Conservation (phyloP, 1,140 invertebrate species). For the Drosophila sechellia region DNA sequence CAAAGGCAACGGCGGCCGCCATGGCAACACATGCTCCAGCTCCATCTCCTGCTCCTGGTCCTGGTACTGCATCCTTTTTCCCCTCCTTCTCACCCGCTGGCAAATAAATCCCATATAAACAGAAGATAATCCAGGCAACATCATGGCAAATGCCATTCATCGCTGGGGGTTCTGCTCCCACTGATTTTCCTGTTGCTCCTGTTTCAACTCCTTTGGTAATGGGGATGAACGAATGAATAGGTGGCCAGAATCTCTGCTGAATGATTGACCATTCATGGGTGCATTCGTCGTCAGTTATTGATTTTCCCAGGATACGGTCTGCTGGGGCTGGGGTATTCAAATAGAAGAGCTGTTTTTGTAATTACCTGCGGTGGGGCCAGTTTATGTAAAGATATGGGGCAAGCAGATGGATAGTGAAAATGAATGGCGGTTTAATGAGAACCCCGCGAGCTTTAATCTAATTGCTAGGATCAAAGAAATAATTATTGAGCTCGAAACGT, state of each 20-base stretch:
- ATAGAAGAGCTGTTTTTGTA: conserved; percentile 66
- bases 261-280: conserved; percentile 51
- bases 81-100: conserved; percentile 8
- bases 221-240: conserved; percentile 38
- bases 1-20: conserved; percentile 66
- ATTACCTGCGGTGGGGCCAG: conserved; percentile 43
- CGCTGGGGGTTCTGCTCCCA: conserved; percentile 26
- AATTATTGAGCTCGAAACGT: not conserved
- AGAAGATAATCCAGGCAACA: conserved; percentile 77
- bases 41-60: not conserved
- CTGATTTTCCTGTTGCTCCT: conserved; percentile 17
- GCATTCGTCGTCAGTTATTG: conserved; percentile 44
- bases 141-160: conserved; percentile 69
- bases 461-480: conserved; percentile 26
- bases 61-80: not conserved
- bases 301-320: conserved; percentile 26
- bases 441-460: conserved; percentile 5
- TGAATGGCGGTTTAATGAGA: conserved; percentile 28
- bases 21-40: conserved; percentile 63
- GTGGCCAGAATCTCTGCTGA: conserved; percentile 6
- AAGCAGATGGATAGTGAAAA: conserved; percentile 7
- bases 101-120: conserved; percentile 81
- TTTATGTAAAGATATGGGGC: conserved; percentile 9
- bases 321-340: conserved; percentile 26
- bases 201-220: conserved; percentile 21